phyloP scores from a whole-genome alignment of 2,888 invertebrate genomes.

The Gandaritis pyraliata region DNA sequence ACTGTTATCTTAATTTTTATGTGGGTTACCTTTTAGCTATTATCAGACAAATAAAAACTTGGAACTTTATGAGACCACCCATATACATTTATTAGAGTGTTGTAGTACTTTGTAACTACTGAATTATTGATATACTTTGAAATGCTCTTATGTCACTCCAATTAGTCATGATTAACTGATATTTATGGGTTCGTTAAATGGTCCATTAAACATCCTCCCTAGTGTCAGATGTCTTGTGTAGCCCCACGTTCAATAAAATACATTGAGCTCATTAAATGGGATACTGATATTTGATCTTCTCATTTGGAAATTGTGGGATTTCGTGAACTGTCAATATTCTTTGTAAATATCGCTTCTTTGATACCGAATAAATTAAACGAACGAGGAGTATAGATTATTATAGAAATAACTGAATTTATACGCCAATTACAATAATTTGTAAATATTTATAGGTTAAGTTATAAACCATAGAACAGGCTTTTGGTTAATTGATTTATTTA shows the following conservation, averaged over 20 bases:
- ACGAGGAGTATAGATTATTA: background rate
- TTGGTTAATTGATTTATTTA: too few species aligned
- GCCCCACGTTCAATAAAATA: slow-evolving; percentile 72
- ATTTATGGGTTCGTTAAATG: slow-evolving; percentile 80
- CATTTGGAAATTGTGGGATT: slow-evolving; percentile 40
- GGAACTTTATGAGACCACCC: slow-evolving; percentile 73
- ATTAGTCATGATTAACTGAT: slow-evolving; percentile 82
- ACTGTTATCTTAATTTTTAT: slow-evolving; percentile 74
- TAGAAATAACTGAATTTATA: too few species aligned
- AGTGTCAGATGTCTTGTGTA: slow-evolving; percentile 71
- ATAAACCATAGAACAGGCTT: too few species aligned
- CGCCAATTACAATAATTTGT: too few species aligned
- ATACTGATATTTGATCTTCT: slow-evolving; percentile 64
- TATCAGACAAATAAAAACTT: slow-evolving; percentile 66
- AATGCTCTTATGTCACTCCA: slow-evolving; percentile 67
- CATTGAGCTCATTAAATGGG: slow-evolving; percentile 70
- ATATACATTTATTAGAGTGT: slow-evolving; percentile 40
- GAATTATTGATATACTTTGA: slow-evolving; percentile 50
- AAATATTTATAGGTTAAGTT: too few species aligned
- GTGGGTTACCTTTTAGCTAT: slow-evolving; percentile 68
- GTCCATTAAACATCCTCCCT: slow-evolving; percentile 72
- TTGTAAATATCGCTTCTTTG: slow-evolving; percentile 1
- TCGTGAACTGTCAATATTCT: slow-evolving; percentile 6
- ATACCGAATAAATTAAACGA: background rate
- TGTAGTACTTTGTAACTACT: slow-evolving; percentile 41